Conservation (phyloP, 2,113 vertebrate species). For the Hystrix brachyura region DNA sequence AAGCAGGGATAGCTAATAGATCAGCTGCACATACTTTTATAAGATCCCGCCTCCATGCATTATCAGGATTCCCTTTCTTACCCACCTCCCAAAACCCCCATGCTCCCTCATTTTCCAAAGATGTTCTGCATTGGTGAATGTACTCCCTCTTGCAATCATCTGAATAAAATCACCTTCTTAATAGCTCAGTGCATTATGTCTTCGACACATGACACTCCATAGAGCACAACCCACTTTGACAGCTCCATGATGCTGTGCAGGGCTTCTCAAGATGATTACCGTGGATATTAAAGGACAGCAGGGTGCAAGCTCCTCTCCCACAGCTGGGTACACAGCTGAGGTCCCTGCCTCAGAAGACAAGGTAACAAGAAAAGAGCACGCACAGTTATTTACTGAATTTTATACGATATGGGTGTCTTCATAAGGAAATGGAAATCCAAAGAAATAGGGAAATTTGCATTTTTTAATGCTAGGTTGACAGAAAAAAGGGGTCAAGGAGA, state of each 20-base stretch:
- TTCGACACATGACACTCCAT: neutral
- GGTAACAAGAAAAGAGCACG: neutral
- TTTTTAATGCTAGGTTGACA: neutral
- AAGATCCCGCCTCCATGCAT: neutral
- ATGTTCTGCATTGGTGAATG: neutral
- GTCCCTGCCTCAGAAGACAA: neutral
- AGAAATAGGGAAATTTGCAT: neutral
- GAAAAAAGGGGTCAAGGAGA: neutral
- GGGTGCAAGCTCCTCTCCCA: neutral
- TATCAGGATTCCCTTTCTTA: neutral
- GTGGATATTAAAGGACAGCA: neutral
- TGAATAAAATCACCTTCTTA: neutral
- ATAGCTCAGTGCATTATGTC: neutral
- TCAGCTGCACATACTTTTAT: rapidly evolving
- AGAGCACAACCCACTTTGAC: neutral
- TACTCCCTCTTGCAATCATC: neutral
- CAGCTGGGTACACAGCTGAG: neutral
- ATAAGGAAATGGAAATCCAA: neutral
- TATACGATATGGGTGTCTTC: neutral
- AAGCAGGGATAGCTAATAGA: neutral
- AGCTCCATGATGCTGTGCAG: neutral
- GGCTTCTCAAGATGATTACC: neutral
- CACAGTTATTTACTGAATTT: neutral
- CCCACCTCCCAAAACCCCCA: neutral
- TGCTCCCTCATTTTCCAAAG: neutral